A percentile compares a stretch with the other conserved stretches of the same genome.
These are phyloP conservation scores for Avahi laniger DNA, from an alignment of 2,797 vertebrate species.

Conservation along the genomic window DNA sequence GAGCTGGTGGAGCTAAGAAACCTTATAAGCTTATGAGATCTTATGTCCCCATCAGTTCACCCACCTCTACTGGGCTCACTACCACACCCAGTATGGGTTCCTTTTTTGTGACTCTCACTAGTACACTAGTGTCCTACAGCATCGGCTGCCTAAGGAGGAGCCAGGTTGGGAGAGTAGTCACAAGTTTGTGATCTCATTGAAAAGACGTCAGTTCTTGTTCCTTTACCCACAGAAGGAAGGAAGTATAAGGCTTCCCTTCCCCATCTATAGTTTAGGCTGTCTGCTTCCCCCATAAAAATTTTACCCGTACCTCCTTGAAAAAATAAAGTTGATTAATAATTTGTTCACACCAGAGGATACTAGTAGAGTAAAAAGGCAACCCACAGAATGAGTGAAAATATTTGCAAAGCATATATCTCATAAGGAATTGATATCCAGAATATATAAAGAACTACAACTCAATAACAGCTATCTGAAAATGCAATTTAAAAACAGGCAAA, in stretches of 20 bases:
- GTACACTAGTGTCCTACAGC: not conserved
- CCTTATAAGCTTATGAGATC: not conserved
- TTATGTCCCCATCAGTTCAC: not conserved
- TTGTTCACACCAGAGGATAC: not conserved
- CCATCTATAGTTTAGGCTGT: not conserved
- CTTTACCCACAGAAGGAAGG: not conserved
- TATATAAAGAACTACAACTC: not conserved
- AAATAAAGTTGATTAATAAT: not conserved
- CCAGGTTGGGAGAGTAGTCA: not conserved
- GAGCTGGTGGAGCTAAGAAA: not conserved
- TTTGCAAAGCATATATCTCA: not conserved
- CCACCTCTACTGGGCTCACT: not conserved
- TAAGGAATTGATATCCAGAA: not conserved
- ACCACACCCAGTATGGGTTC: not conserved
- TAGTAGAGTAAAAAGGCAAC: not conserved
- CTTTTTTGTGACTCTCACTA: not conserved
- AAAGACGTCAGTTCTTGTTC: not conserved
- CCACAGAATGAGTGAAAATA: not conserved
- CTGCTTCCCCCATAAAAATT: not conserved
- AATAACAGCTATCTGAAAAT: not conserved
- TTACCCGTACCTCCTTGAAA: constrained; percentile 18
- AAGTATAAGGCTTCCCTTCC: not conserved
- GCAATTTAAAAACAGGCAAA: not conserved
- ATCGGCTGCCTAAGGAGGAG: not conserved
- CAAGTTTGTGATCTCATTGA: constrained; percentile 7